Evolutionary conservation across 2,113 vertebrate genomes (phyloP), one percentile per base, ranked within the genome.

Genomic region (Anguilla rostrata): DNA sequence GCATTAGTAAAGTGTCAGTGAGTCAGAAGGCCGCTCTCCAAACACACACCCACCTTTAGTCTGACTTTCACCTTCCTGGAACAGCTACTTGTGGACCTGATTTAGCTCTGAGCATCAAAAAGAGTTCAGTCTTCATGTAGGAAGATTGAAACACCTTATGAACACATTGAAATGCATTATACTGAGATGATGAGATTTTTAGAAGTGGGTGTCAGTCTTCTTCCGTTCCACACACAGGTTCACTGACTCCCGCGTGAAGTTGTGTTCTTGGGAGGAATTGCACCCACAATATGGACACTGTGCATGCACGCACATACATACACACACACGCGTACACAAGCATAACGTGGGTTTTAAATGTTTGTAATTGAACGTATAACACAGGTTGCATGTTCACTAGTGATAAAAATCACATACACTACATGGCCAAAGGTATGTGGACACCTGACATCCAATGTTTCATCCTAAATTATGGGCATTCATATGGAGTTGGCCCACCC

Each of bases 21-120:
- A 91, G 79, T 91, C 91, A 92, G 88, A 85, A 90, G 88, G 85
- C 91, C 91, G 89, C 92, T 90, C 87, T 91, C 89, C 87, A 92
- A 94, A 93, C 89, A 90, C 90, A 9, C 79, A 93, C 89, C 91
- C 90, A 9, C 79, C 87, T 92, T 92, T 92, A 94, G 94, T 94
- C 92, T 92, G 83, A 84, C 40, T 88, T 86, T 83, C 83, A 85
- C 90, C 87, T 83, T 89, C 86, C 60, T 63, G 5, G 40, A 89
- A 84, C 88, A 88, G 87, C 89, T 34, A 81, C 87, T 89, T 90
- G 89, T 89, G 87, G 92, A 89, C 49, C 9, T 92, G 90, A 91
- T 90, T 89, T 90, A 82, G 43, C 90, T 89, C 86, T 81, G 86
- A 84, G 90, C 84, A 86, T 87, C 83, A 90, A 86, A 88, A 91